A percentile compares a stretch with the other conserved stretches of the same genome.
These are phyloP conservation scores for Craniophora ligustri DNA, from an alignment of 2,888 invertebrate genomes.

Conservation along the genomic window DNA sequence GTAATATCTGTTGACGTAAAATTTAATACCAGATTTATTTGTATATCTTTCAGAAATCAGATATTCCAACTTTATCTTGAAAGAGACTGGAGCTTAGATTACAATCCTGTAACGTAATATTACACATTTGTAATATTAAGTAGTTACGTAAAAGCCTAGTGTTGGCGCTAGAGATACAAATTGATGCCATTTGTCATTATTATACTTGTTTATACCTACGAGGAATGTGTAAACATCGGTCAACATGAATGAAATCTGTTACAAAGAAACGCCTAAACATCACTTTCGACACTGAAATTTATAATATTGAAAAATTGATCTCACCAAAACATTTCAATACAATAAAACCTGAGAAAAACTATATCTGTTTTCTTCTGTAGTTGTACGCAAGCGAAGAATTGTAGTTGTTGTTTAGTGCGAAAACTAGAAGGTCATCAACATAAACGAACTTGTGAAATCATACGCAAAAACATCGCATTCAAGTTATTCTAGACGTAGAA, in stretches of 20 bases:
- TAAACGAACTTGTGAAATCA: not conserved
- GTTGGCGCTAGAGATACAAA: conserved; percentile 23
- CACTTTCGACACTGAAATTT: no score
- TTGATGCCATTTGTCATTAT: conserved; percentile 21
- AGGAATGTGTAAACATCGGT: conserved; percentile 12
- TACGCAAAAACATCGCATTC: conserved; percentile 27
- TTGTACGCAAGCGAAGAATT: not conserved
- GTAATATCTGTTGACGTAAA: not conserved
- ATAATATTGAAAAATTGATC: no score
- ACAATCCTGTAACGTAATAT: conserved; percentile 11
- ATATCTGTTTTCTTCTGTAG: not conserved
- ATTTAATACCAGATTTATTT: not conserved
- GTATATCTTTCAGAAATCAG: not conserved
- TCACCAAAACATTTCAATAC: not conserved
- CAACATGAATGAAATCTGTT: conserved; percentile 9
- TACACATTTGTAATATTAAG: no score
- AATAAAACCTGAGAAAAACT: not conserved
- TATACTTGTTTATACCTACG: not conserved
- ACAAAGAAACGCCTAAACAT: conserved; percentile 4
- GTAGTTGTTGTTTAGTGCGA: not conserved
- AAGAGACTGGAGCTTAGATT: not conserved
- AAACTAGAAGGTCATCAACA: conserved; percentile 23
- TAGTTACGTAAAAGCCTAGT: no score
- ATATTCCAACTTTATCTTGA: not conserved
- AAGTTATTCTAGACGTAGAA: conserved; percentile 12